These are phyloP conservation scores for Bombus turneri DNA, from an alignment of 1,140 invertebrate species.

Conservation along the genomic window DNA sequence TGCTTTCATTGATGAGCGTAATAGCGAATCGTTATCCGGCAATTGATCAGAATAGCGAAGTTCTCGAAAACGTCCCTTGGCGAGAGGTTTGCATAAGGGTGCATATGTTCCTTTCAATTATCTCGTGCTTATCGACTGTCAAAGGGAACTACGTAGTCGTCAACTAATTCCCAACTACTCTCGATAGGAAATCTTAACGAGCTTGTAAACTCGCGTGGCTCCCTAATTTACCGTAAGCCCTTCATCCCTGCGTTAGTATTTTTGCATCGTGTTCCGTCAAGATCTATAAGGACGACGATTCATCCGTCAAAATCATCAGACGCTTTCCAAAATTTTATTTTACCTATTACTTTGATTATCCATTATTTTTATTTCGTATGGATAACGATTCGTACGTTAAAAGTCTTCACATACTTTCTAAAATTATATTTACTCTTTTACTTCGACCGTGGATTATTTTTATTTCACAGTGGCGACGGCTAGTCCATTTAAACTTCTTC, in stretches of 20 bases:
- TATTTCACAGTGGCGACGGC: no score
- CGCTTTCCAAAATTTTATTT: no score
- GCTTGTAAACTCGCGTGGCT: background rate
- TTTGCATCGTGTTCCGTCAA: background rate
- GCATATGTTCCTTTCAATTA: background rate
- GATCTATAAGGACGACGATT: background rate
- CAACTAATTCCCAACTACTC: background rate
- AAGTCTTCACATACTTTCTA: no score
- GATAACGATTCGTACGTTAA: no score
- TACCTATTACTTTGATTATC: no score
- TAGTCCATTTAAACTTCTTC: no score
- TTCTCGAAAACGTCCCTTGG: background rate
- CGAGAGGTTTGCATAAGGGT: background rate
- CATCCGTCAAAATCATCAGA: no score
- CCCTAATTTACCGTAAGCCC: background rate
- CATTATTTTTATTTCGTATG: no score
- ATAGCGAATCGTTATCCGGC: no score
- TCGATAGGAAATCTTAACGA: conserved; percentile 1
- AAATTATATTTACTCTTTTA: no score
- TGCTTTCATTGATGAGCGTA: background rate
- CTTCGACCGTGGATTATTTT: no score
- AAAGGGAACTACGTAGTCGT: background rate
- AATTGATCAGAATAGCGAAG: background rate
- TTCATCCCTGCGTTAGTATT: background rate
- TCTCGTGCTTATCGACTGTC: background rate